Evolutionary conservation across 1,140 invertebrate species (phyloP).

Genomic region (Trigoniulus corallinus): DNA sequence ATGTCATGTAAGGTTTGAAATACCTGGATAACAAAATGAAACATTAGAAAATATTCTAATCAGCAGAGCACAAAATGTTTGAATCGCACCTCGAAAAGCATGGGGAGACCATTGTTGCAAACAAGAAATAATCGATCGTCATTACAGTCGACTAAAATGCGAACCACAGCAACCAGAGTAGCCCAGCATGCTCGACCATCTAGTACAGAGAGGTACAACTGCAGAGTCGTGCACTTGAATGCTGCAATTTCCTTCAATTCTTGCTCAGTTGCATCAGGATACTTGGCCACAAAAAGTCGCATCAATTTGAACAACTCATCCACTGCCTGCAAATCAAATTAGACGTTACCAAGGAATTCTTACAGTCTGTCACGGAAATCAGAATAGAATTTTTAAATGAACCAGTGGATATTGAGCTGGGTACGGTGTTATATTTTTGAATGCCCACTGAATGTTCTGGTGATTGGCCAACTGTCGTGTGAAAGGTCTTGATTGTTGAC

Average conservation of each 20-base stretch:
- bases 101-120: conserved; percentile 68
- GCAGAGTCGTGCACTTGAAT: conserved; percentile 63
- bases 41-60: conserved; percentile 4
- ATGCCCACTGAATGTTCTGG: conserved; percentile 91
- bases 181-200: conserved; percentile 73
- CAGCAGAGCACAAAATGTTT: background rate
- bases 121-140: conserved; percentile 76
- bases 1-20: conserved; percentile 79
- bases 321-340: conserved; percentile 44
- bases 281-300: conserved; percentile 58
- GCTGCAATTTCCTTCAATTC: conserved; percentile 61
- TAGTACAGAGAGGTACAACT: conserved; percentile 57
- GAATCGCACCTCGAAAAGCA: conserved; percentile 57
- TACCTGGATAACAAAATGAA: conserved; percentile 32
- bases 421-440: conserved; percentile 87
- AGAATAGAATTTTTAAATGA: conserved; percentile 9
- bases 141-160: conserved; percentile 68
- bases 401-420: conserved; percentile 74
- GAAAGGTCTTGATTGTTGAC: conserved; percentile 65
- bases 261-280: conserved; percentile 55
- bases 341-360: conserved; percentile 3
- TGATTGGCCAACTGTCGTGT: conserved; percentile 70
- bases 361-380: background rate
- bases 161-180: conserved; percentile 68
- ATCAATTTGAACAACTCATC: conserved; percentile 80